phyloP scores from a whole-genome alignment of 2,113 vertebrate species.

The Pachycephala philippinensis region DNA sequence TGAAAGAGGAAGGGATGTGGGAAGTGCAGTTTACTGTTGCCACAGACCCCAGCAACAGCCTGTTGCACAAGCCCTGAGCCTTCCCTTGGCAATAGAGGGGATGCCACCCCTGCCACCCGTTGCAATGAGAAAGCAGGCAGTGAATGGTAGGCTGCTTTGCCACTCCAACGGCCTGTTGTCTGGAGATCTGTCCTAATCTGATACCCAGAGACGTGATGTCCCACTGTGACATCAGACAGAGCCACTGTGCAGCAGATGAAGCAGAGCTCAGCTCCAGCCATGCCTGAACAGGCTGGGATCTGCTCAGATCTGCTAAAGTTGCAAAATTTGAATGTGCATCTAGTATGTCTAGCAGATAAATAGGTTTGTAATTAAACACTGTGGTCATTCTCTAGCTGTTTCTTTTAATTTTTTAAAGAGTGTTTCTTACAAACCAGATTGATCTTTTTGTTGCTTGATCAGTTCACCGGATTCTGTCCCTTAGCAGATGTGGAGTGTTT shows the following conservation, averaged over 20 bases:
- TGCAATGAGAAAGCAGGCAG: background rate
- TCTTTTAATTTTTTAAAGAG: background rate
- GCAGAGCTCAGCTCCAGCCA: background rate
- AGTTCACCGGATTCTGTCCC: background rate
- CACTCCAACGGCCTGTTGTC: background rate
- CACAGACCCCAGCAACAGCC: background rate
- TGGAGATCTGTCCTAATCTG: background rate
- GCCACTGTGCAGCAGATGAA: background rate
- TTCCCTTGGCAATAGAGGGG: too few species aligned
- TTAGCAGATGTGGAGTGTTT: background rate
- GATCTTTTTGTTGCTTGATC: background rate
- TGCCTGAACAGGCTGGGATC: background rate
- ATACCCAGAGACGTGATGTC: background rate
- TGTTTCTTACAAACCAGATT: background rate
- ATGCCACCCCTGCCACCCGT: background rate
- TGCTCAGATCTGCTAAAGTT: background rate
- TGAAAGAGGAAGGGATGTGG: background rate
- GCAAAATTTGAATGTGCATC: background rate
- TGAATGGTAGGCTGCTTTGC: background rate
- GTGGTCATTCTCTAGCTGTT: background rate
- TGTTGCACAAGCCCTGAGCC: background rate
- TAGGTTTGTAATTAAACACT: background rate
- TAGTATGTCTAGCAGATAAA: background rate
- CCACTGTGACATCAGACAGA: background rate
- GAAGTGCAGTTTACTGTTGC: background rate